A percentile compares a stretch with the other conserved stretches of the same genome.
These are phyloP conservation scores for Channallabes apus DNA, from an alignment of 2,797 vertebrate species.

Conservation along the genomic window DNA sequence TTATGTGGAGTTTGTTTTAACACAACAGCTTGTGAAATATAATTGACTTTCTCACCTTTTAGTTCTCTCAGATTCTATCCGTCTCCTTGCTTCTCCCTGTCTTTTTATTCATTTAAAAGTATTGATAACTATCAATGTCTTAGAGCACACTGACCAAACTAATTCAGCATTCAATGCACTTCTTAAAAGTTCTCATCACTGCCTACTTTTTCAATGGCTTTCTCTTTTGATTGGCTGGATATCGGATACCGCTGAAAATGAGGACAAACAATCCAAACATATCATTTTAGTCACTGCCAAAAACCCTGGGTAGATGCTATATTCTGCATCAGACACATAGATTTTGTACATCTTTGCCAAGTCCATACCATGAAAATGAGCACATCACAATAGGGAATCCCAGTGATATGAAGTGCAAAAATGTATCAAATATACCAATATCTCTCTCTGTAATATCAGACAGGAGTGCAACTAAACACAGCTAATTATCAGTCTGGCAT, in stretches of 20 bases:
- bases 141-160: not conserved
- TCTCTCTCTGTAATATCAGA: conserved; percentile 46
- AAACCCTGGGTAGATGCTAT: conserved; percentile 69
- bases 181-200: conserved; percentile 6
- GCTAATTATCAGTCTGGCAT: conserved; percentile 51
- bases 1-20: conserved; percentile 11
- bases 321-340: conserved; percentile 55
- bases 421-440: conserved; percentile 37
- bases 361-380: conserved; percentile 22
- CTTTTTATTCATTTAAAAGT: not conserved
- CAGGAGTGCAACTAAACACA: conserved; percentile 38
- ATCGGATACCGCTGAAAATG: conserved; percentile 69
- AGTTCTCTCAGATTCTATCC: not conserved
- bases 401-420: conserved; percentile 72
- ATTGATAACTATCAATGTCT: not conserved
- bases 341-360: conserved; percentile 18
- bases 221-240: conserved; percentile 61
- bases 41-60: not conserved
- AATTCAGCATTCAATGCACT: not conserved
- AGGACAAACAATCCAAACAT: conserved; percentile 73
- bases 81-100: not conserved
- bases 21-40: not conserved
- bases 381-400: conserved; percentile 59
- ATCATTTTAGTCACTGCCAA: conserved; percentile 72
- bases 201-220: conserved; percentile 6